Percentiles rank a stretch among this genome's conserved stretches.
phyloP scores from a whole-genome alignment of 2,113 vertebrate species.

The Sapayoa aenigma region DNA sequence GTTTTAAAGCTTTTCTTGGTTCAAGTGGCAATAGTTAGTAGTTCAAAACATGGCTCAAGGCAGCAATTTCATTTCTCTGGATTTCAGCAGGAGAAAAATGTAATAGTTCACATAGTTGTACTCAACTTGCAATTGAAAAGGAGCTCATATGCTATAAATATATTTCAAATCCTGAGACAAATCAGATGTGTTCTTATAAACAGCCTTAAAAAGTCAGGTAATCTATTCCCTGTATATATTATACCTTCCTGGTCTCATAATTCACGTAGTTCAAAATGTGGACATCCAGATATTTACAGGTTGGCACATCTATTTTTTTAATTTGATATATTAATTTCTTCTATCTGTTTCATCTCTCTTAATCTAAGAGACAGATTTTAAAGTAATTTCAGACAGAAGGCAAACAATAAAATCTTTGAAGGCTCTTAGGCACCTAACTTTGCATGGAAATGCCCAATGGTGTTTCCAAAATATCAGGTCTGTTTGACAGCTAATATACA shows the following conservation, averaged over 20 bases:
- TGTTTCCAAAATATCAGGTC: not conserved
- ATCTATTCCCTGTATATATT: not conserved
- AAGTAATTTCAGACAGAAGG: not conserved
- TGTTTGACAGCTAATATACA: not conserved
- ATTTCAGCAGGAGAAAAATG: slow-evolving; percentile 29
- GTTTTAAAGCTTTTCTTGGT: slow-evolving; percentile 15
- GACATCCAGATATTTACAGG: not conserved
- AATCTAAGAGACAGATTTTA: not conserved
- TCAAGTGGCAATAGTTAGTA: not conserved
- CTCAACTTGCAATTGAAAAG: not conserved
- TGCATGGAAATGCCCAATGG: not conserved
- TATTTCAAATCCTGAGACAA: slow-evolving; percentile 29
- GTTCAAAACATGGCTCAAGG: slow-evolving; percentile 26
- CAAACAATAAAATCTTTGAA: not conserved
- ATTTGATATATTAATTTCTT: not conserved
- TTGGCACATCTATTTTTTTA: not conserved
- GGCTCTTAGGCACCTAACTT: not conserved
- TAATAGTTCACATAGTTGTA: slow-evolving; percentile 3
- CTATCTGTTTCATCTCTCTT: not conserved
- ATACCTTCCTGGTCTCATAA: not conserved
- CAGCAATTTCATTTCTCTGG: slow-evolving; percentile 31
- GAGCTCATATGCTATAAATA: not conserved
- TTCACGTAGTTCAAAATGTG: not conserved
- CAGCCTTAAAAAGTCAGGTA: not conserved
- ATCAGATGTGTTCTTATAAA: not conserved